Conservation (phyloP, 2,888 invertebrate genomes). For the Sesia bembeciformis region DNA sequence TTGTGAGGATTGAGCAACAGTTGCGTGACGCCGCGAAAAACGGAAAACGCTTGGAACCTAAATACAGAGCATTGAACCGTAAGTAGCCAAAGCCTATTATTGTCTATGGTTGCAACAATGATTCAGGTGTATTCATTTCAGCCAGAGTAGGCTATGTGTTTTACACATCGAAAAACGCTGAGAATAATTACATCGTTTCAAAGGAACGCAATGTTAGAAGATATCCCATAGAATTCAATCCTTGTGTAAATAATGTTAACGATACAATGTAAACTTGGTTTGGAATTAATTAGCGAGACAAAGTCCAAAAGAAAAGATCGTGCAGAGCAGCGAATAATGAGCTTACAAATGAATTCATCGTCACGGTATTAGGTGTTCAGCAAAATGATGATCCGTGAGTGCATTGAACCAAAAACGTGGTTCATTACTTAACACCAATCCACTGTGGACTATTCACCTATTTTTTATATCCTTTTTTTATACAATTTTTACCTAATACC, state of each 20-base stretch:
- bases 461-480: conserved; percentile 52
- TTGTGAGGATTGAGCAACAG: too few species aligned
- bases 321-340: conserved; percentile 40
- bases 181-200: too few species aligned
- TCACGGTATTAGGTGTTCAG: conserved; percentile 49
- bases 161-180: too few species aligned
- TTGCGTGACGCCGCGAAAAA: conserved; percentile 29
- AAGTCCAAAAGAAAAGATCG: conserved; percentile 17
- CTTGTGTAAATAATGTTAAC: not conserved
- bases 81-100: not conserved
- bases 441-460: conserved; percentile 41
- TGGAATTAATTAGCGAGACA: not conserved
- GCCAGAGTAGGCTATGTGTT: too few species aligned
- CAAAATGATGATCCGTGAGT: conserved; percentile 61
- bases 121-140: conserved; percentile 18
- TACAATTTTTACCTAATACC: conserved; percentile 39
- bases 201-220: too few species aligned
- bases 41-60: conserved; percentile 48
- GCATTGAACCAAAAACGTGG: conserved; percentile 71
- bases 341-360: conserved; percentile 49
- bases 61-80: conserved; percentile 51
- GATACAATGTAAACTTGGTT: not conserved
- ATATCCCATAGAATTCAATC: too few species aligned
- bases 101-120: conserved; percentile 22
- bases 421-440: conserved; percentile 59